A percentile compares a stretch with the other conserved stretches of the same genome.
Evolutionary conservation across 1,140 invertebrate genomes (phyloP).

Genomic region (Papilio helenus): DNA sequence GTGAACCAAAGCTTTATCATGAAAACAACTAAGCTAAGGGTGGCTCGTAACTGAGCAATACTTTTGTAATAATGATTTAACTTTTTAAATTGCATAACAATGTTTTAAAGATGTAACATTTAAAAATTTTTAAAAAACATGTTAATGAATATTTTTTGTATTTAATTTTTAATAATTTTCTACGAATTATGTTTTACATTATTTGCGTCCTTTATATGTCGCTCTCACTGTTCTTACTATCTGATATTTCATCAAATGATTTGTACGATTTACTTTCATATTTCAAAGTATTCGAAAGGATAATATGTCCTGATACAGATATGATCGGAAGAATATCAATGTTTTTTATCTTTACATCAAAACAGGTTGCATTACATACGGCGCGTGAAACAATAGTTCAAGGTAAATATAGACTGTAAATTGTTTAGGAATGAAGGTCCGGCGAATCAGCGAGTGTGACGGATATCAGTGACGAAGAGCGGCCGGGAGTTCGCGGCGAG

Average conservation of each 20-base stretch:
- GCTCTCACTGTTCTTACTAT: too few relatives aligned
- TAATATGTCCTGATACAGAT: not conserved
- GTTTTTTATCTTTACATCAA: not conserved
- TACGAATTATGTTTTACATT: too few relatives aligned
- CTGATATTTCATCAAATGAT: too few relatives aligned
- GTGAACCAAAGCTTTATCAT: conserved; percentile 28
- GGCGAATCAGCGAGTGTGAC: conserved; percentile 54
- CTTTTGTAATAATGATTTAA: not conserved
- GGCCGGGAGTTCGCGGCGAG: conserved; percentile 50
- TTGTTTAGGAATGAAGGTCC: conserved; percentile 35
- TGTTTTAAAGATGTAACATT: too few relatives aligned
- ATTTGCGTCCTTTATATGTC: too few relatives aligned
- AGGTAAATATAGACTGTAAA: conserved; percentile 36
- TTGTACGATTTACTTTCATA: not conserved
- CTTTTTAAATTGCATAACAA: not conserved
- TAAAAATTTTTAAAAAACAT: too few relatives aligned
- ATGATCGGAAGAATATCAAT: not conserved
- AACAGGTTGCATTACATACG: conserved; percentile 5
- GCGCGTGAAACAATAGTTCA: conserved; percentile 35
- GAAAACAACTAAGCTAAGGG: conserved; percentile 1
- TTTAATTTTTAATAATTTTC: too few relatives aligned
- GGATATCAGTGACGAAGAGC: conserved; percentile 52
- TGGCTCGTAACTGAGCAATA: not conserved
- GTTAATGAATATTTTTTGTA: too few relatives aligned
- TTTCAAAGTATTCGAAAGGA: not conserved